Percentiles rank a stretch among this genome's conserved stretches.
These are phyloP conservation scores for Heterodera carotae DNA, from an alignment of 1,140 invertebrate genomes.

Conservation along the genomic window DNA sequence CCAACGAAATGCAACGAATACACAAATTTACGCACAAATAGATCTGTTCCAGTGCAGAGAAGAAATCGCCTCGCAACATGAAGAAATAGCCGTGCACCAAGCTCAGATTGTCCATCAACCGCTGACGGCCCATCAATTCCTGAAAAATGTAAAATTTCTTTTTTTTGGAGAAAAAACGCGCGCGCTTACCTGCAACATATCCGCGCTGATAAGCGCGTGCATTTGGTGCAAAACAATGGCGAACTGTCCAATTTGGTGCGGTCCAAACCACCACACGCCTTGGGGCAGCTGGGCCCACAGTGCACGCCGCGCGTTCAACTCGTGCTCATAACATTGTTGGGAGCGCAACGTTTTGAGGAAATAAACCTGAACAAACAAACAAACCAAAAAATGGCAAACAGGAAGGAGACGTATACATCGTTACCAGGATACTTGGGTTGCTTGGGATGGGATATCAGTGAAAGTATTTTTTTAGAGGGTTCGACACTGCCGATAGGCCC, in stretches of 20 bases:
- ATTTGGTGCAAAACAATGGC: neutral
- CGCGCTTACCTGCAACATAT: too few relatives aligned
- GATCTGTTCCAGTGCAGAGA: slow-evolving; percentile 16
- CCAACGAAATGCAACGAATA: too few relatives aligned
- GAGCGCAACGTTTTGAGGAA: slow-evolving; percentile 25
- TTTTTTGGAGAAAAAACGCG: too few relatives aligned
- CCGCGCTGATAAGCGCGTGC: slow-evolving; percentile 5
- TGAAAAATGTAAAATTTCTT: too few relatives aligned
- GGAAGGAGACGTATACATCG: too few relatives aligned
- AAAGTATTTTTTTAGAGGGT: too few relatives aligned
- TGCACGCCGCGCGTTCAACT: neutral
- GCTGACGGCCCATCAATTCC: slow-evolving; percentile 12
- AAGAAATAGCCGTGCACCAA: slow-evolving; percentile 27
- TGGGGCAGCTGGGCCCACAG: neutral
- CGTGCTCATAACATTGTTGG: slow-evolving; percentile 14
- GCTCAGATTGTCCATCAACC: slow-evolving; percentile 18
- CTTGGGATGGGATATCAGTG: too few relatives aligned
- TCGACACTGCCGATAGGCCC: too few relatives aligned
- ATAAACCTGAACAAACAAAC: neutral
- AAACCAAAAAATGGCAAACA: too few relatives aligned
- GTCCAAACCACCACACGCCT: slow-evolving; percentile 10
- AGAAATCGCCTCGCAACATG: slow-evolving; percentile 30
- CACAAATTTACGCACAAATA: neutral
- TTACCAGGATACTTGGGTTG: too few relatives aligned
- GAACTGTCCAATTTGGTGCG: neutral